Conservation (phyloP, 2,888 invertebrate species). For the Lathronympha strigana region DNA sequence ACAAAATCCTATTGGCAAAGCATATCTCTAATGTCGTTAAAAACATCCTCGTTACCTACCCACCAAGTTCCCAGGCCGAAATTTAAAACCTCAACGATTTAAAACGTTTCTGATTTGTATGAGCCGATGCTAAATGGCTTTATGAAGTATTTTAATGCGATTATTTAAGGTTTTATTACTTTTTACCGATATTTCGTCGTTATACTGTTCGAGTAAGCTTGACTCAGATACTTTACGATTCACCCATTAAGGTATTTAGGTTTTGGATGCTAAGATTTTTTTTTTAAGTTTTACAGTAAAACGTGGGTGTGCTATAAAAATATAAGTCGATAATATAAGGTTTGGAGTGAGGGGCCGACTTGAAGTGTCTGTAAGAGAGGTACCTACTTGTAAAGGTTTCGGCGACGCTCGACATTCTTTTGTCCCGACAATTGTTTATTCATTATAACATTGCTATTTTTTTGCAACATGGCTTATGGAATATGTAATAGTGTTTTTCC, state of each 20-base stretch:
- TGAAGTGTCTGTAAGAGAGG: constrained; percentile 45
- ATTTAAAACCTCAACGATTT: constrained; percentile 42
- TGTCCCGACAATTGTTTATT: constrained; percentile 46
- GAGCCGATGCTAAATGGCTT: constrained; percentile 52
- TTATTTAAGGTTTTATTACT: constrained; percentile 51
- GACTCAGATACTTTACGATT: constrained; percentile 46
- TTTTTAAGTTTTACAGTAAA: constrained; percentile 35
- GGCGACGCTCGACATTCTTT: constrained; percentile 41
- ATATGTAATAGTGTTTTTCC: constrained; percentile 38
- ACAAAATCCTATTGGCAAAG: no score
- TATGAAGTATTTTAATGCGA: constrained; percentile 57
- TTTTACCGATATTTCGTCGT: constrained; percentile 49
- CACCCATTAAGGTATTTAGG: constrained; percentile 49
- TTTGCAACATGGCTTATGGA: constrained; percentile 38
- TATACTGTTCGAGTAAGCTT: constrained; percentile 44
- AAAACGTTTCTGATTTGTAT: constrained; percentile 52
- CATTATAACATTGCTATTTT: constrained; percentile 45
- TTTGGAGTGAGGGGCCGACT: constrained; percentile 35
- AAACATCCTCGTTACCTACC: neutral
- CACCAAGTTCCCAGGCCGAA: neutral
- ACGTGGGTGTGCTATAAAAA: constrained; percentile 31
- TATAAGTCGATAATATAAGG: constrained; percentile 40
- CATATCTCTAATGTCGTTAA: neutral
- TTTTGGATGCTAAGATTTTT: constrained; percentile 41
- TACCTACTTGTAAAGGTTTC: constrained; percentile 45